A percentile compares a stretch with the other conserved stretches of the same genome.
Conservation (phyloP, 2,888 invertebrate species). For the Oscheius sp. region DNA sequence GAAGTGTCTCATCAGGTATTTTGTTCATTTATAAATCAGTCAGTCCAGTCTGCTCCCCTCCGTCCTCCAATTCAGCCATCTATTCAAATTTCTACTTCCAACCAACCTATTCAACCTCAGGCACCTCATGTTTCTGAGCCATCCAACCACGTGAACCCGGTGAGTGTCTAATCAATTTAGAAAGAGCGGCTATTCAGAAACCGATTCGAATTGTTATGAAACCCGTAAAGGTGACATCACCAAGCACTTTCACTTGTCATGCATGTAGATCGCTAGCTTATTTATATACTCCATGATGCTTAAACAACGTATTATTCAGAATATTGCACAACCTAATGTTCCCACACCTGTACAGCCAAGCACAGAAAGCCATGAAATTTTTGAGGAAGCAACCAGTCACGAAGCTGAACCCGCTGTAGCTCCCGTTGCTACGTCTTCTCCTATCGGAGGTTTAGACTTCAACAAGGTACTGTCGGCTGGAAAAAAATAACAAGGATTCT, state of each 20-base stretch:
- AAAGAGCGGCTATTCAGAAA: neutral
- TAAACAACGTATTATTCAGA: too few relatives aligned
- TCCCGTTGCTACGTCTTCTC: neutral
- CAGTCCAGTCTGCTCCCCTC: neutral
- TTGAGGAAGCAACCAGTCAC: neutral
- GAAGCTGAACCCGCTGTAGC: neutral
- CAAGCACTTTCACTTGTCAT: constrained; percentile 1
- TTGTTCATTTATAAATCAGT: too few relatives aligned
- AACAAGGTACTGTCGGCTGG: neutral
- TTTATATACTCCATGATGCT: too few relatives aligned
- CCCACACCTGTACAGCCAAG: neutral
- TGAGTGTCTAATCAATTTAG: neutral
- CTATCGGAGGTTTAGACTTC: constrained; percentile 7
- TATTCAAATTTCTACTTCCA: too few relatives aligned
- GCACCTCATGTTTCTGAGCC: neutral
- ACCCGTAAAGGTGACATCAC: constrained; percentile 9
- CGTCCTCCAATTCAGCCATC: neutral
- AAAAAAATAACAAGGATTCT: neutral
- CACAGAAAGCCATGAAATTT: neutral
- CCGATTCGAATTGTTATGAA: constrained; percentile 18
- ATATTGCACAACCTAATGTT: too few relatives aligned
- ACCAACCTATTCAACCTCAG: constrained; percentile 12
- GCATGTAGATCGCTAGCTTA: too few relatives aligned
- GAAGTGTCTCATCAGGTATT: neutral
- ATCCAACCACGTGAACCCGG: constrained; percentile 4